Evolutionary conservation across 2,888 invertebrate genomes (phyloP).

Genomic region (Apamea anceps): DNA sequence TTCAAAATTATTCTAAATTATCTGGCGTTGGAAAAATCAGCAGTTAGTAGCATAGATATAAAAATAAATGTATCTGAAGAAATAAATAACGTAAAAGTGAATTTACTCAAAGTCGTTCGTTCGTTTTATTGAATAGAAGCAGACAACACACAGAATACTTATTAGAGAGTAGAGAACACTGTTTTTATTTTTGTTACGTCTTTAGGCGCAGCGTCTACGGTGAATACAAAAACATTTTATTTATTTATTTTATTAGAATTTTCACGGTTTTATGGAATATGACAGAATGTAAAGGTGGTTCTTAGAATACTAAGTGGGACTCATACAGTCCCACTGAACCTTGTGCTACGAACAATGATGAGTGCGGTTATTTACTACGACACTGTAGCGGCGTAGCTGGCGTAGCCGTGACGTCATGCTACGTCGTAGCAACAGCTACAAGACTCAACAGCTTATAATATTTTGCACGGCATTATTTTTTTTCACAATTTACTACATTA

Average conservation of each 20-base stretch:
- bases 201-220: constrained; percentile 28
- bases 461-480: background rate
- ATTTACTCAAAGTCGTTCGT: constrained; percentile 42
- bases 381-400: background rate
- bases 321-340: background rate
- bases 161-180: constrained; percentile 32
- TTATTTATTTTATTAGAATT: constrained; percentile 33
- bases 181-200: constrained; percentile 40
- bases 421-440: constrained; percentile 26
- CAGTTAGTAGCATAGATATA: background rate
- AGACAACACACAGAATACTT: constrained; percentile 46
- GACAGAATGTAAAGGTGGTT: constrained; percentile 11
- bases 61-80: constrained; percentile 18
- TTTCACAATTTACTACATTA: background rate
- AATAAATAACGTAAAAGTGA: constrained; percentile 40
- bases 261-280: constrained; percentile 38
- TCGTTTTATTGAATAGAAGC: constrained; percentile 51
- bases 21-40: too few relatives aligned
- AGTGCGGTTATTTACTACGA: background rate
- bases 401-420: constrained; percentile 16
- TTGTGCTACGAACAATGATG: background rate
- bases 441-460: background rate
- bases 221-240: constrained; percentile 43
- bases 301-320: constrained; percentile 26
- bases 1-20: too few relatives aligned